phyloP scores from a whole-genome alignment of 2,888 invertebrate genomes.

The Encarsia formosa region DNA sequence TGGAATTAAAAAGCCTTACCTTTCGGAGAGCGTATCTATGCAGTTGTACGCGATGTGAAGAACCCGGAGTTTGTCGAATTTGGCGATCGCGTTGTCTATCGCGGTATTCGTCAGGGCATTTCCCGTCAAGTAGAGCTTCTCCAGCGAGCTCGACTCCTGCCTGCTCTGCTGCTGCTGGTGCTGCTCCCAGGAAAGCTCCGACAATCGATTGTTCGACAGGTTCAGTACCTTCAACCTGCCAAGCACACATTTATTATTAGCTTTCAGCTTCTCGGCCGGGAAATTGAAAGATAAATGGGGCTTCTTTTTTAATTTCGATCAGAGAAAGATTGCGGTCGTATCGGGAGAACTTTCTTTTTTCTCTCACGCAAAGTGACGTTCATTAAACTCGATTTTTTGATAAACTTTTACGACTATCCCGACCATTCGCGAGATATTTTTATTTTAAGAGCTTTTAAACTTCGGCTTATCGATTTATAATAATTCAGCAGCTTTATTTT shows the following conservation, averaged over 20 bases:
- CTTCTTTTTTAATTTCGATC: not conserved
- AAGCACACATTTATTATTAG: too few relatives aligned
- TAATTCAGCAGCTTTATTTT: too few relatives aligned
- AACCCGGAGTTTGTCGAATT: constrained; percentile 63
- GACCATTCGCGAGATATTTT: too few relatives aligned
- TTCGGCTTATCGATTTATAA: too few relatives aligned
- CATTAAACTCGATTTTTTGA: too few relatives aligned
- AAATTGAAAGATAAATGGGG: constrained; percentile 14
- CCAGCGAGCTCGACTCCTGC: constrained; percentile 46
- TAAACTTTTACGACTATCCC: too few relatives aligned
- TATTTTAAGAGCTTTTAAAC: too few relatives aligned
- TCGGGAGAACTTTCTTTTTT: too few relatives aligned
- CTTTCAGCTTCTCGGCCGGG: not conserved
- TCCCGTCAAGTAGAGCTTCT: constrained; percentile 69
- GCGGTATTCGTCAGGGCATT: constrained; percentile 71
- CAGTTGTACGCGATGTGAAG: constrained; percentile 78
- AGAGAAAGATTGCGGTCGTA: too few relatives aligned
- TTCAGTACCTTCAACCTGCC: constrained; percentile 65
- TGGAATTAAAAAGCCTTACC: too few relatives aligned
- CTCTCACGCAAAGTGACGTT: too few relatives aligned
- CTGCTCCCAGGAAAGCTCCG: constrained; percentile 63
- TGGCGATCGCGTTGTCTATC: constrained; percentile 64
- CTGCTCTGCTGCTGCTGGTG: not conserved
- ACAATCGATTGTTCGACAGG: constrained; percentile 73
- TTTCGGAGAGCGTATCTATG: constrained; percentile 68